phyloP scores from a whole-genome alignment of 2,888 invertebrate species.

The Diogma glabrata region DNA sequence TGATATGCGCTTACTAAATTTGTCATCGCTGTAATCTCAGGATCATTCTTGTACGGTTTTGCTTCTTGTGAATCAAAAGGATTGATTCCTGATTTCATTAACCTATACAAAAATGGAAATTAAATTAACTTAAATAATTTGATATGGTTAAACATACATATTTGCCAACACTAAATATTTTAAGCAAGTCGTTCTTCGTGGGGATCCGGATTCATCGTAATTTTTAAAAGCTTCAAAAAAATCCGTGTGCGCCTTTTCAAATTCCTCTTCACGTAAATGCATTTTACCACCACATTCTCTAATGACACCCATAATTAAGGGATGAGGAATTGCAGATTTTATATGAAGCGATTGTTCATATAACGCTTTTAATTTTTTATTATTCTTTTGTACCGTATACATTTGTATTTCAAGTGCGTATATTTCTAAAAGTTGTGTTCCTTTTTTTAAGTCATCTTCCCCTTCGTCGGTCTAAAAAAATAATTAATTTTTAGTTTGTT shows the following conservation, averaged over 20 bases:
- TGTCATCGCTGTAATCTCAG: constrained; percentile 98
- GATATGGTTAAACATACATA: constrained; percentile 64
- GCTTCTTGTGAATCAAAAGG: constrained; percentile 99
- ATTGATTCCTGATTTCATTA: constrained; percentile 99
- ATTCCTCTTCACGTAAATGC: constrained; percentile 97
- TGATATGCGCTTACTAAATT: constrained; percentile 95
- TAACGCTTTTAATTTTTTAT: constrained; percentile 89
- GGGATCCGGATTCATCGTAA: constrained; percentile 98
- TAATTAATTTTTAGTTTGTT: no score
- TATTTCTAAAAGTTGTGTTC: constrained; percentile 94
- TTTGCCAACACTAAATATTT: constrained; percentile 97
- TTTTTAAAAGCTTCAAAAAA: constrained; percentile 99
- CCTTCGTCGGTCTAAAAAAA: constrained; percentile 93
- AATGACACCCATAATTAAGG: constrained; percentile 98
- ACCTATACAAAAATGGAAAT: constrained; percentile 41
- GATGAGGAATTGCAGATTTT: constrained; percentile 99
- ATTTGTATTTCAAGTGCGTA: constrained; percentile 99
- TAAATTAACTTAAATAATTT: no score
- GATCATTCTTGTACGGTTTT: constrained; percentile 98
- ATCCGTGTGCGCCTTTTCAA: constrained; percentile 97
- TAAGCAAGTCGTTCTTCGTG: constrained; percentile 89
- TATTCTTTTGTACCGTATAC: constrained; percentile 99
- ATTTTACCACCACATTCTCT: constrained; percentile 99
- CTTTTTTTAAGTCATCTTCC: constrained; percentile 94
- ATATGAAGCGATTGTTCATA: constrained; percentile 98